Conservation (phyloP, 2,797 vertebrate genomes). For the Silurus aristotelis region DNA sequence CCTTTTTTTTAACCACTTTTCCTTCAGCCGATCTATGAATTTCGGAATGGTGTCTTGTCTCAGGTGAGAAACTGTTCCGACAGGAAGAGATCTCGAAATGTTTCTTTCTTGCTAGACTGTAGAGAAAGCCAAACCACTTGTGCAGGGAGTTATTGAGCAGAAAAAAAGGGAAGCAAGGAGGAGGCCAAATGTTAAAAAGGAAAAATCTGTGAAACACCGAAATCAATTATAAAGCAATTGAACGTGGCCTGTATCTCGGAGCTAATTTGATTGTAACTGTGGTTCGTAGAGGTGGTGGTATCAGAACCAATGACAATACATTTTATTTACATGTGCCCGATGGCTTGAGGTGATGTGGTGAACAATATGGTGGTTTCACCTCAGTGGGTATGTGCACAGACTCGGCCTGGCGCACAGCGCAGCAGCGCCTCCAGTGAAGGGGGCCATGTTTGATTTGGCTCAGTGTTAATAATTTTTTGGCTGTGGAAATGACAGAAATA, state of each 20-base stretch:
- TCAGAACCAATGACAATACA: conserved; percentile 7
- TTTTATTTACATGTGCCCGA: conserved; percentile 24
- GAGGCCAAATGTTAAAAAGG: not conserved
- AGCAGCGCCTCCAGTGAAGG: conserved; percentile 48
- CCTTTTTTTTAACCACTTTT: not conserved
- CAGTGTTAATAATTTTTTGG: conserved; percentile 78
- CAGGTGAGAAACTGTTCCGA: conserved; percentile 1
- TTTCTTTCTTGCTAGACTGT: not conserved
- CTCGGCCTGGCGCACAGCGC: conserved; percentile 7
- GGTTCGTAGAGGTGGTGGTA: conserved; percentile 14
- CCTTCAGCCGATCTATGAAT: not conserved
- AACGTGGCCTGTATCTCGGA: not conserved
- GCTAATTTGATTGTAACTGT: conserved; percentile 23
- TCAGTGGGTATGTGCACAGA: conserved; percentile 30
- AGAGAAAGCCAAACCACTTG: not conserved
- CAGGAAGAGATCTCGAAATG: conserved; percentile 26
- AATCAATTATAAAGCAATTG: conserved; percentile 21
- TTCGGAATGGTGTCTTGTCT: not conserved
- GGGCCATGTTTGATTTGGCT: conserved; percentile 74
- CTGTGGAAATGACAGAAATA: conserved; percentile 86
- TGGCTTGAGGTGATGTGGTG: conserved; percentile 22
- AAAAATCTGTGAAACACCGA: not conserved
- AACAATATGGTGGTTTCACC: conserved; percentile 35
- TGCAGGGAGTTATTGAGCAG: not conserved
- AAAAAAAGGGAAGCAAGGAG: not conserved